These are phyloP conservation scores for Ostrea edulis DNA, from an alignment of 1,140 invertebrate genomes.

Conservation along the genomic window DNA sequence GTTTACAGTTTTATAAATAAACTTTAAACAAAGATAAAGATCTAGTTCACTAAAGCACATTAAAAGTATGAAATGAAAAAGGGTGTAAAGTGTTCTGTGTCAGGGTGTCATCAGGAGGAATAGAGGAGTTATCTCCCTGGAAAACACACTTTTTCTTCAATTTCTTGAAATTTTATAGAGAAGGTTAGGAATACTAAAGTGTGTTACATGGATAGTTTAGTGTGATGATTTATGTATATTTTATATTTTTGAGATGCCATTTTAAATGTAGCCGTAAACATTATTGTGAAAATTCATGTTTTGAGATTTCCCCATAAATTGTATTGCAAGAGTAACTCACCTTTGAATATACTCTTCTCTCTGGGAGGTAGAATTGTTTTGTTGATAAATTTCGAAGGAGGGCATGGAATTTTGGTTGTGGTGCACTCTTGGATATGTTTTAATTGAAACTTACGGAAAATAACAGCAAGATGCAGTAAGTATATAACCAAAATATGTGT, in stretches of 20 bases:
- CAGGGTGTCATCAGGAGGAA: neutral
- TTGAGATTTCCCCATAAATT: neutral
- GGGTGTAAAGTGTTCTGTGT: neutral
- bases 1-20: neutral
- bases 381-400: constrained; percentile 25
- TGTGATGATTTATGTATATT: neutral
- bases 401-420: constrained; percentile 19
- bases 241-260: neutral
- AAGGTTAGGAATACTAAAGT: neutral
- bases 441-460: neutral
- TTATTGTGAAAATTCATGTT: neutral
- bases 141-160: neutral
- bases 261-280: neutral
- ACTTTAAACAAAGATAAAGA: neutral
- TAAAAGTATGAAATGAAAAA: neutral
- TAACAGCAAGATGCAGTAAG: constrained; percentile 7
- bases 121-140: constrained; percentile 15
- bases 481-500: neutral
- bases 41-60: neutral
- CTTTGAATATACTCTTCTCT: neutral
- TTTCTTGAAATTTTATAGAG: neutral
- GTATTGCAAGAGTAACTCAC: neutral
- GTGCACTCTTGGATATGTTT: neutral
- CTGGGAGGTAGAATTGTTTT: constrained; percentile 16
- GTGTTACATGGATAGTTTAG: neutral